Conservation (phyloP, 2,113 vertebrate genomes). For the Sialia sialis region DNA sequence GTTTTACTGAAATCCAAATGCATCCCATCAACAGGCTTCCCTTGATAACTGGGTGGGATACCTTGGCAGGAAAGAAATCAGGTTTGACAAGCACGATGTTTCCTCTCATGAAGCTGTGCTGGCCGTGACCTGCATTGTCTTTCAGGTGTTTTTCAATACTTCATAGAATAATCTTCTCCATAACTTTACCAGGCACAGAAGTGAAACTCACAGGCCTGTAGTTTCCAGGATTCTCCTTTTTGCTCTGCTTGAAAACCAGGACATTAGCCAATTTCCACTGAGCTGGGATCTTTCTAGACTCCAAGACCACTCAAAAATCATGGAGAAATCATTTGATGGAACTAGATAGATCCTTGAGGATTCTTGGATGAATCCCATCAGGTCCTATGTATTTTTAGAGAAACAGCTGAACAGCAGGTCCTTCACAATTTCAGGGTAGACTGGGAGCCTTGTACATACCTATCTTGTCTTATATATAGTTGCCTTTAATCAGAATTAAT, state of each 20-base stretch:
- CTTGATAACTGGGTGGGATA: neutral
- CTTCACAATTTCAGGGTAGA: neutral
- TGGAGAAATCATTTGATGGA: neutral
- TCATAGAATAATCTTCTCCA: neutral
- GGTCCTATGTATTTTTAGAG: neutral
- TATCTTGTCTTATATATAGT: neutral
- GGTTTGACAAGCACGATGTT: accelerated
- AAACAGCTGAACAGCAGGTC: neutral
- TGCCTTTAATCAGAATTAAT: neutral
- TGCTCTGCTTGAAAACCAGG: neutral
- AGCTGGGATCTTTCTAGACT: neutral
- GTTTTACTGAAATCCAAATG: neutral
- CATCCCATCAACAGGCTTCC: neutral
- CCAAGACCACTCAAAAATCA: neutral
- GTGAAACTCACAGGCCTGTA: neutral
- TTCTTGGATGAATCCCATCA: neutral
- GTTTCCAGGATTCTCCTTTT: neutral
- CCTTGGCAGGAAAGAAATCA: neutral
- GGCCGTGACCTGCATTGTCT: neutral
- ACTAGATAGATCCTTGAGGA: neutral
- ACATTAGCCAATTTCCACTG: neutral
- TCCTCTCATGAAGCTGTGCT: neutral
- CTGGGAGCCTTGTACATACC: neutral
- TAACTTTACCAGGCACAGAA: neutral
- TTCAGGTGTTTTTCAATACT: neutral